Evolutionary conservation across 2,888 invertebrate genomes (phyloP).

Genomic region (Thymelicus acteon): DNA sequence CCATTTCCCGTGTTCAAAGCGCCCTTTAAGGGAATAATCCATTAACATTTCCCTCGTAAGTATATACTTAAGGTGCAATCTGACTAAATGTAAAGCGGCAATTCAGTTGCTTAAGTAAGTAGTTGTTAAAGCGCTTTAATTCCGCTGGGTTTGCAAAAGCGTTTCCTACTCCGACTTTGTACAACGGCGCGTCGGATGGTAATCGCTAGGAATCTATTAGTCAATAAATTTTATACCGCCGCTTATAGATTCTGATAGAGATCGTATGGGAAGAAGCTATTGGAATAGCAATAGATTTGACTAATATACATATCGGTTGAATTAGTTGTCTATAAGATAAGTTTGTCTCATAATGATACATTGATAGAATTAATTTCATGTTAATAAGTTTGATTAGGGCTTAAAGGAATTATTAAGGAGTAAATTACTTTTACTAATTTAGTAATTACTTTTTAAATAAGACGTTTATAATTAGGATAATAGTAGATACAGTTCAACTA

Average conservation of each 20-base stretch:
- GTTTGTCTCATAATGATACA: neutral
- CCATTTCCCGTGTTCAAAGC: slow-evolving; percentile 40
- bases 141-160: slow-evolving; percentile 35
- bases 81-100: slow-evolving; percentile 57
- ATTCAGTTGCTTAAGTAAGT: slow-evolving; percentile 59
- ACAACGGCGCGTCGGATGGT: slow-evolving; percentile 35
- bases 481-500: no score
- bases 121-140: slow-evolving; percentile 59
- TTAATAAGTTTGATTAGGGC: no score
- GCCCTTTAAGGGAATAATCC: slow-evolving; percentile 70
- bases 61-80: slow-evolving; percentile 60
- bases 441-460: no score
- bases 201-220: slow-evolving; percentile 32
- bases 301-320: slow-evolving; percentile 20
- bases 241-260: slow-evolving; percentile 33
- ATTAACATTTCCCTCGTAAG: slow-evolving; percentile 70
- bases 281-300: slow-evolving; percentile 2
- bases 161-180: slow-evolving; percentile 36
- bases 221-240: slow-evolving; percentile 33
- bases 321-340: neutral
- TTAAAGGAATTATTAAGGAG: no score
- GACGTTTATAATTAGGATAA: no score
- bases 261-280: slow-evolving; percentile 31
- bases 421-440: no score
- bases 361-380: neutral